These are phyloP conservation scores for Branchipolynoe longqiensis DNA, from an alignment of 2,888 invertebrate species.

Conservation along the genomic window DNA sequence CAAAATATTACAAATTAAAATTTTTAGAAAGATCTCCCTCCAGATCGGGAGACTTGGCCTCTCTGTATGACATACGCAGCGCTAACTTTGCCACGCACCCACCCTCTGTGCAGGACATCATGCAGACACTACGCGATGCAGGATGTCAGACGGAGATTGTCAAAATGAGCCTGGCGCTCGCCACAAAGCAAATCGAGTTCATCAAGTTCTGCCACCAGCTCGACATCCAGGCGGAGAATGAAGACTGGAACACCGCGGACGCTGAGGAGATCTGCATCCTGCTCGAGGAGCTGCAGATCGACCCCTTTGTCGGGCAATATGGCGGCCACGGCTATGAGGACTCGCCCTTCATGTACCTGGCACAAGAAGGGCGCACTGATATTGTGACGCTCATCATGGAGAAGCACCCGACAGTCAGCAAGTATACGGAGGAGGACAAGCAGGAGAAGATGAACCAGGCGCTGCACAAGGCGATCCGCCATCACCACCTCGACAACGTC, in stretches of 20 bases:
- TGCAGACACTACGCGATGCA: constrained; percentile 62
- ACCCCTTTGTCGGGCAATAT: constrained; percentile 69
- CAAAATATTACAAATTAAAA: too few species aligned
- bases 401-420: constrained; percentile 64
- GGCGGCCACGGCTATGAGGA: constrained; percentile 68
- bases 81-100: too few species aligned
- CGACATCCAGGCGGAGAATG: constrained; percentile 70
- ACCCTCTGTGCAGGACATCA: constrained; percentile 23
- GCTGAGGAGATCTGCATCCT: constrained; percentile 62
- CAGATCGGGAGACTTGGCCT: too few species aligned
- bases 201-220: constrained; percentile 65
- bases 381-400: constrained; percentile 64
- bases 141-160: constrained; percentile 69
- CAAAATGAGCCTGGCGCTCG: constrained; percentile 70
- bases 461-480: constrained; percentile 67
- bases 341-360: constrained; percentile 70
- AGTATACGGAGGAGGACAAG: constrained; percentile 65
- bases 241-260: constrained; percentile 68
- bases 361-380: constrained; percentile 68
- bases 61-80: too few species aligned
- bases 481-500: constrained; percentile 66
- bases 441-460: constrained; percentile 65
- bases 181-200: constrained; percentile 66
- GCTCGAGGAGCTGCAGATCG: constrained; percentile 65
- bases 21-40: too few species aligned